Conservation (phyloP, 2,113 vertebrate species). For the Sminthopsis crassicaudata region DNA sequence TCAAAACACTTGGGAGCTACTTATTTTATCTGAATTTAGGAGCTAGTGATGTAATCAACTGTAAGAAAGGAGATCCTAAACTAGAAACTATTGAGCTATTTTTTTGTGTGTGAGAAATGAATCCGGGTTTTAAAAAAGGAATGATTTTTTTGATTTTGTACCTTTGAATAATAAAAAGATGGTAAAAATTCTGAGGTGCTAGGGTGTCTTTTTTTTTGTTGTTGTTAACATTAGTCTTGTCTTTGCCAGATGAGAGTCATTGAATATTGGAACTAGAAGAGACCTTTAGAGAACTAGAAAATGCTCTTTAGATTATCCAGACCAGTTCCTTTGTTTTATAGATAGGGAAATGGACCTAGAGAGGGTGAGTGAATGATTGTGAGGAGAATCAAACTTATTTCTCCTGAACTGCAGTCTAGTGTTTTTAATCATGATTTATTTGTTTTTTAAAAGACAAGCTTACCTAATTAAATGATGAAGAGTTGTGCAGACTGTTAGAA, state of each 20-base stretch:
- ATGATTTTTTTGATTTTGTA: not conserved
- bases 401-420: not conserved
- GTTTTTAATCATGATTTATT: not conserved
- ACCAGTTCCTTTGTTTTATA: not conserved
- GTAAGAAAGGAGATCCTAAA: not conserved
- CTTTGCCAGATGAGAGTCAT: not conserved
- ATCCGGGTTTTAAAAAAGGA: not conserved
- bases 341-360: not conserved
- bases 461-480: not conserved
- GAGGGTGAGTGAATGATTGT: not conserved
- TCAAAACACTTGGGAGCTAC: not conserved
- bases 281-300: not conserved
- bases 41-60: conserved; percentile 7
- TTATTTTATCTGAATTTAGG: conserved; percentile 31
- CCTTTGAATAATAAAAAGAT: not conserved
- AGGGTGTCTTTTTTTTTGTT: not conserved
- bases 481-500: not conserved
- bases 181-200: not conserved
- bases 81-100: not conserved
- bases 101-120: conserved; percentile 12
- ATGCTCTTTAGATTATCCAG: not conserved
- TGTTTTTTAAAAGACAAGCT: conserved; percentile 20
- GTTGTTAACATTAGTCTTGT: not conserved
- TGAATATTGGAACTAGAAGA: not conserved
- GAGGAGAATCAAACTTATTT: not conserved